Conservation (phyloP, 2,113 vertebrate genomes). For the Phoenicopterus ruber region DNA sequence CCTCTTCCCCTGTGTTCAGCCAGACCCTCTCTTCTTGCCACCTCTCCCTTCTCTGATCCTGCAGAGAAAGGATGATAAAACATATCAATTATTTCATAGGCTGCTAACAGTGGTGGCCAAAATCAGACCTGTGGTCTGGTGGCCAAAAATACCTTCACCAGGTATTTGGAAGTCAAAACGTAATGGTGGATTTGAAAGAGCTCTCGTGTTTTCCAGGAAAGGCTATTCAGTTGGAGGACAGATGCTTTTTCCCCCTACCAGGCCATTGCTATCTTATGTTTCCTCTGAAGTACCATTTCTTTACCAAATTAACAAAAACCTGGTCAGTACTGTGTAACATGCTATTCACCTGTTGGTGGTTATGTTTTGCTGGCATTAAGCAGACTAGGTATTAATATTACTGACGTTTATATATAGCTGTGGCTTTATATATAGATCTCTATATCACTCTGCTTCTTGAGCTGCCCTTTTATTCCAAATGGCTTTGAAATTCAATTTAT, state of each 20-base stretch:
- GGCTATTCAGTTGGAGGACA: background rate
- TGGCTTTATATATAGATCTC: background rate
- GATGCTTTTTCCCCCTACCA: background rate
- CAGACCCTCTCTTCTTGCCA: background rate
- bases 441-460: background rate
- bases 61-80: background rate
- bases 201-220: background rate
- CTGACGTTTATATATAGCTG: background rate
- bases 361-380: background rate
- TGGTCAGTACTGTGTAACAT: background rate
- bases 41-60: background rate
- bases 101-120: background rate
- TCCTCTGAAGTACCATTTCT: background rate
- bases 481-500: slow-evolving; percentile 45
- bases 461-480: slow-evolving; percentile 15
- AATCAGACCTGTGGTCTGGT: background rate
- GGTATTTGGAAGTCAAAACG: background rate
- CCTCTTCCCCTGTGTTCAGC: background rate
- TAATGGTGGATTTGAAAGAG: background rate
- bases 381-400: background rate
- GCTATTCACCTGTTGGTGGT: background rate
- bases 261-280: background rate
- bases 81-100: background rate
- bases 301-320: background rate
- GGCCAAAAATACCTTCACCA: background rate